Percentiles rank a stretch among this genome's conserved stretches.
These are phyloP conservation scores for Vanacampus margaritifer DNA, from an alignment of 2,113 vertebrate species.

Conservation along the genomic window DNA sequence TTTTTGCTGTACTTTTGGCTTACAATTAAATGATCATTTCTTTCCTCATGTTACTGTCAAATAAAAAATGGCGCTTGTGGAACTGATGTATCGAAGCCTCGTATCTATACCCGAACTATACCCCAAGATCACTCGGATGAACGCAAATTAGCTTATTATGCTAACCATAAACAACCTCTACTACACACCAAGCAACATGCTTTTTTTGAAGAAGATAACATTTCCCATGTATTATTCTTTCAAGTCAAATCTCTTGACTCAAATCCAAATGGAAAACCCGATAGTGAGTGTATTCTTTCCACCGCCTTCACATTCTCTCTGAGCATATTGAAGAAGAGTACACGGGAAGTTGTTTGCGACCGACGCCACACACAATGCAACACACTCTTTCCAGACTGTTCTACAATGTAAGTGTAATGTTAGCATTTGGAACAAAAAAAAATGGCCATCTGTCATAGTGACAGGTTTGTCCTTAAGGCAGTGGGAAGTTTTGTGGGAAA, in stretches of 20 bases:
- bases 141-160: too few relatives aligned
- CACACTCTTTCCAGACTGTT: not conserved
- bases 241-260: not conserved
- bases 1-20: too few relatives aligned
- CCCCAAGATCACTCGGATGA: too few relatives aligned
- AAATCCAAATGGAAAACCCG: not conserved
- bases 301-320: not conserved
- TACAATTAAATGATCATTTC: too few relatives aligned
- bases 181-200: not conserved
- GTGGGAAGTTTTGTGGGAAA: not conserved
- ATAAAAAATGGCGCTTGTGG: too few relatives aligned
- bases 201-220: not conserved
- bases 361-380: constrained; percentile 12
- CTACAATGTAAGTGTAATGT: constrained; percentile 1
- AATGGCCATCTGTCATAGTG: not conserved
- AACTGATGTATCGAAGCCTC: too few relatives aligned
- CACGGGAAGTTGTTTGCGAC: not conserved
- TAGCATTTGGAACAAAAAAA: constrained; percentile 5
- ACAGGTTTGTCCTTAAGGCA: not conserved
- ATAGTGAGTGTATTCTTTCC: not conserved
- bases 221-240: not conserved
- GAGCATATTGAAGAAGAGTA: not conserved
- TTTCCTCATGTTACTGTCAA: too few relatives aligned
- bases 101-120: too few relatives aligned
- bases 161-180: too few relatives aligned